Conservation (phyloP, 2,888 invertebrate genomes). For the Bellardia bayeri region DNA sequence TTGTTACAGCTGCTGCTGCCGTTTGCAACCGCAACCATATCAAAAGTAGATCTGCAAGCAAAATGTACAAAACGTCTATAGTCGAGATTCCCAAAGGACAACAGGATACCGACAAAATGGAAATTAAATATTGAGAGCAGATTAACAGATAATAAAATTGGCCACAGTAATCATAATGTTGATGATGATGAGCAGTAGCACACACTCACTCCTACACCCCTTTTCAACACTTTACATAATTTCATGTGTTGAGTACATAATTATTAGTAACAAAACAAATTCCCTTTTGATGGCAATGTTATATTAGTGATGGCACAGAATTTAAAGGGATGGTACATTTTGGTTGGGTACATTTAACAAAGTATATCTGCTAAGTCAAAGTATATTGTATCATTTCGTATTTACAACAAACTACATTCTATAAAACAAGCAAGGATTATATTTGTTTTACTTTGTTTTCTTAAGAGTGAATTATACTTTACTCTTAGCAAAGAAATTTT, state of each 20-base stretch:
- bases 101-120: constrained; percentile 52
- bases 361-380: no score
- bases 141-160: constrained; percentile 78
- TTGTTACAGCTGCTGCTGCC: constrained; percentile 48
- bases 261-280: background rate
- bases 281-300: constrained; percentile 17
- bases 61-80: constrained; percentile 62
- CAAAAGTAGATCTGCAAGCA: constrained; percentile 65
- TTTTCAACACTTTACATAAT: constrained; percentile 72
- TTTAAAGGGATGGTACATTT: background rate
- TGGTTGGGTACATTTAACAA: no score
- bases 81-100: constrained; percentile 74
- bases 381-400: no score
- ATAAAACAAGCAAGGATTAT: no score
- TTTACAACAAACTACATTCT: no score
- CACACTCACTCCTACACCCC: constrained; percentile 66
- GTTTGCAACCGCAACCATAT: constrained; percentile 61
- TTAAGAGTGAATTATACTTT: no score
- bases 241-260: constrained; percentile 32
- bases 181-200: constrained; percentile 7
- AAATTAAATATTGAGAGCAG: constrained; percentile 59
- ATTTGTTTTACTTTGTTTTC: no score
- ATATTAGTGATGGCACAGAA: background rate
- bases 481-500: no score
- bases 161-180: constrained; percentile 66